Conservation (phyloP, 1,140 invertebrate genomes). For the Muscidifurax raptorellus region DNA sequence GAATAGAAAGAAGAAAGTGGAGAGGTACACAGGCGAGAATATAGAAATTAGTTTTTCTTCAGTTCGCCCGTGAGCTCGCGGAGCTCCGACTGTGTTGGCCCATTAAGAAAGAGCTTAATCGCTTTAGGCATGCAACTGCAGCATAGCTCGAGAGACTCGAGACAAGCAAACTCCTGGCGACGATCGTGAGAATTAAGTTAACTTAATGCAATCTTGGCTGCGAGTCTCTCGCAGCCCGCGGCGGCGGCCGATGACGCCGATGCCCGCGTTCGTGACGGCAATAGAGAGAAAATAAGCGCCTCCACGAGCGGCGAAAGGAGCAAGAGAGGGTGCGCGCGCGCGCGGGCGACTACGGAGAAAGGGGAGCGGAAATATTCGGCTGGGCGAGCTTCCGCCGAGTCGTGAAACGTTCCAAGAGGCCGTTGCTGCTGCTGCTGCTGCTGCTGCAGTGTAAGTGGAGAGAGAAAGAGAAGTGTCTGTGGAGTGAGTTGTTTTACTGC, state of each 20-base stretch:
- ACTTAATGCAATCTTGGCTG: conserved; percentile 34
- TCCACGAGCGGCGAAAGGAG: background rate
- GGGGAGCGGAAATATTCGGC: conserved; percentile 40
- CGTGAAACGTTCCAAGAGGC: conserved; percentile 30
- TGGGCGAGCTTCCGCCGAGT: conserved; percentile 40
- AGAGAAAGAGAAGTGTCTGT: conserved; percentile 2
- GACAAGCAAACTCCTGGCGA: conserved; percentile 29
- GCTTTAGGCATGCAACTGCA: conserved; percentile 40
- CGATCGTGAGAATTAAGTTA: conserved; percentile 41
- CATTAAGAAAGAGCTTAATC: conserved; percentile 43
- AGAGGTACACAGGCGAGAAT: background rate
- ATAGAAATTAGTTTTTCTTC: conserved; percentile 46
- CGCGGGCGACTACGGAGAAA: background rate
- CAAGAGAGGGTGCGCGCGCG: background rate
- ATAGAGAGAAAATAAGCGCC: conserved; percentile 24
- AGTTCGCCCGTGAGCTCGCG: background rate
- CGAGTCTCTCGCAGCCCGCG: background rate
- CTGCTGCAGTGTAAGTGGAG: background rate
- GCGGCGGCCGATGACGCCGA: background rate
- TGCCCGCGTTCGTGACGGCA: background rate
- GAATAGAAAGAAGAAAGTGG: background rate
- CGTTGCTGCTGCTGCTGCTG: background rate
- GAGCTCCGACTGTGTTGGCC: background rate
- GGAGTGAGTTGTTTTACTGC: conserved; percentile 45
- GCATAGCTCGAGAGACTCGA: background rate